Evolutionary conservation across 2,888 invertebrate genomes (phyloP), one percentile per base, ranked within the genome.

Genomic region (Drosophila falleni): DNA sequence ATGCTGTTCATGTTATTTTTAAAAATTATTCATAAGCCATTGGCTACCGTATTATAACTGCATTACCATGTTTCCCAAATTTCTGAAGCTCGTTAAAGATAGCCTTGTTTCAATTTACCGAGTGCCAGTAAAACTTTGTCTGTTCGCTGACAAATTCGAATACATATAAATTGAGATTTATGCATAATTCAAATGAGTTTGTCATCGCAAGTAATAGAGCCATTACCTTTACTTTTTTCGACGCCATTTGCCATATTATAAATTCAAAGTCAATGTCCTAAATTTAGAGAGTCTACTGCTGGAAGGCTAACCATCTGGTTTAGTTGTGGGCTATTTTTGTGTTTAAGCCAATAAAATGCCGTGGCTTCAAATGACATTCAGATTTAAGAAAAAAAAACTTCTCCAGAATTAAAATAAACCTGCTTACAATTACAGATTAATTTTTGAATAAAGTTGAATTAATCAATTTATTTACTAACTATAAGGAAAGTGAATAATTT

Each of bases 151-250:
- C 56, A 76, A 55, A 65, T 68, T 61, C 54, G 23, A 19, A 11
- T 35, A 33, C 41, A 10, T 29, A 26, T 13, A 51, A 19, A 51
- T 44, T 16, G 47, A 63, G 71, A 76, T 62, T 87, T 84, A 84
- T 84, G 76, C 68, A 87, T 83, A 88, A 84, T 86, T 86, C 59
- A 77, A 71, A 58, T 59, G 58, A 61, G 55, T 71, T 70, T 58
- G 46, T 59, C 35, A 26, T 37, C 41, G 42, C 49, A 46, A 59
- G 49, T 41, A 10, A 16, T 50, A 39, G 19, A 23, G n/a, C 8
- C 16, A 44, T 62, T 61, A 37, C 33, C 10, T 29, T 29, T 16
- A n/a, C 33, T 33, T n/a, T 51, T 26, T 11, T 68, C 41, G 33
- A 33, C 51, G 58, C 47, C 58, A 46, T 63, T 68, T 55, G 4